Evolutionary conservation across 92 coral and sea anemone genomes (phyloP).

Genomic region (Epizoanthus ramosus): DNA sequence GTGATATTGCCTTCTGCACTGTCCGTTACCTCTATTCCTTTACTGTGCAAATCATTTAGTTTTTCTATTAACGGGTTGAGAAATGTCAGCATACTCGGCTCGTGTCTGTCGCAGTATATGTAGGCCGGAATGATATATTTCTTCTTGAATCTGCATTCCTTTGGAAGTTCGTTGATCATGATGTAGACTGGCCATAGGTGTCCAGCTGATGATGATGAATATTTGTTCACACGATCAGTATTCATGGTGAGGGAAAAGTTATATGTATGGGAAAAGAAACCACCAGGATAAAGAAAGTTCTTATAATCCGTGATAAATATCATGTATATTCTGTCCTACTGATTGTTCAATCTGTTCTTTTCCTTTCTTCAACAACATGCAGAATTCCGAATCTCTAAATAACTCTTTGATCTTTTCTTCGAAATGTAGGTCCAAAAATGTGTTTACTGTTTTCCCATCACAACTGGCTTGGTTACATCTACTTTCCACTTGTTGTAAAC

Average conservation of each 20-base stretch:
- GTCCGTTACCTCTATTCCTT: conserved; percentile 44
- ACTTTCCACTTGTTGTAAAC: conserved; percentile 25
- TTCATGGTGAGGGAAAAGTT: conserved; percentile 65
- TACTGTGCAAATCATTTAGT: conserved; percentile 41
- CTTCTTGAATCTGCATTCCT: conserved; percentile 54
- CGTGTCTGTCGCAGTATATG: conserved; percentile 62
- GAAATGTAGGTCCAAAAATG: conserved; percentile 46
- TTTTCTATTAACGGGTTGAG: conserved; percentile 54
- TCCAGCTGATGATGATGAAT: conserved; percentile 60
- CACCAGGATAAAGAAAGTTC: conserved; percentile 55
- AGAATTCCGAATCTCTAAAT: conserved; percentile 45
- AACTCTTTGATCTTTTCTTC: conserved; percentile 55
- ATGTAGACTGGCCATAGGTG: conserved; percentile 66
- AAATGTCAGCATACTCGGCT: conserved; percentile 60
- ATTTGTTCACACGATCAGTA: conserved; percentile 64
- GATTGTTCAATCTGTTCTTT: conserved; percentile 38
- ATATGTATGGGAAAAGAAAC: conserved; percentile 39
- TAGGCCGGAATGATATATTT: conserved; percentile 64
- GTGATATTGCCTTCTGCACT: conserved; percentile 57
- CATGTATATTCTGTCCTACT: conserved; percentile 40
- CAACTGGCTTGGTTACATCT: conserved; percentile 35
- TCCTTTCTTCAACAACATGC: conserved; percentile 38
- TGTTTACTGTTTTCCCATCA: conserved; percentile 19
- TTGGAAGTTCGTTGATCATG: conserved; percentile 59
- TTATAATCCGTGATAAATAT: conserved; percentile 66